Evolutionary conservation across 2,797 vertebrate genomes (phyloP), one percentile per base, ranked within the genome.

Genomic region (Decapterus maruadsi): DNA sequence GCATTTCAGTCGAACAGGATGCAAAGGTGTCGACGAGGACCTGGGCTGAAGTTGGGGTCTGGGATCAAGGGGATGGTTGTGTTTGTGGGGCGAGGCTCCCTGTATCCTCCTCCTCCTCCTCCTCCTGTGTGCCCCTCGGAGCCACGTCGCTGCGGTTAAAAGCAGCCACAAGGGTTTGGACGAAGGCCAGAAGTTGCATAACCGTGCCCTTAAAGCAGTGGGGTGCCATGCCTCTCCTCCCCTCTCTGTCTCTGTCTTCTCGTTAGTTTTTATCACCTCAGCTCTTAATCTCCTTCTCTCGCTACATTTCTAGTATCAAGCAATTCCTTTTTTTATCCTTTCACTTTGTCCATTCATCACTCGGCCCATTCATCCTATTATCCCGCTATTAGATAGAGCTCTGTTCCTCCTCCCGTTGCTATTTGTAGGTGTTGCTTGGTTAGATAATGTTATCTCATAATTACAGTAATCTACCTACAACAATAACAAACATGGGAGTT

Each of bases 131-230:
- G 80, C 69, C 85, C 78, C 81, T 81, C 38, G 3, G 13, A 86
- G 69, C 78, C 81, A 88, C 75, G 67, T 89, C 68, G 67, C 70
- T 73, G 83, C 5, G 56, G 72, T 84, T 88, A 61, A 75, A 56
- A 71, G 64, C 57, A 55, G 59, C 86, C 85, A 53, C 40, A 75
- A 42, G 77, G 68, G 75, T 83, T 86, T 91, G 91, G 90, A 63
- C 42, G 26, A 61, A 61, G 56, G 75, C 91, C 89, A 92, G 75
- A 65, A 14, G 76, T 93, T 92, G 83, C 81, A 77, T 90, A 93
- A 92, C 79, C 4, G 8, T 55, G 57, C 71, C 82, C 67, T 81
- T 90, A 85, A 92, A 92, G 54, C 87, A 90, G 87, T 36, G 17
- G 89, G 91, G 85, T 63, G 80, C 84, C 83, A 48, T 70, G 50